Percentiles rank a stretch among this genome's conserved stretches.
Evolutionary conservation across 1,140 invertebrate species (phyloP).

Genomic region (Prorops nasuta): DNA sequence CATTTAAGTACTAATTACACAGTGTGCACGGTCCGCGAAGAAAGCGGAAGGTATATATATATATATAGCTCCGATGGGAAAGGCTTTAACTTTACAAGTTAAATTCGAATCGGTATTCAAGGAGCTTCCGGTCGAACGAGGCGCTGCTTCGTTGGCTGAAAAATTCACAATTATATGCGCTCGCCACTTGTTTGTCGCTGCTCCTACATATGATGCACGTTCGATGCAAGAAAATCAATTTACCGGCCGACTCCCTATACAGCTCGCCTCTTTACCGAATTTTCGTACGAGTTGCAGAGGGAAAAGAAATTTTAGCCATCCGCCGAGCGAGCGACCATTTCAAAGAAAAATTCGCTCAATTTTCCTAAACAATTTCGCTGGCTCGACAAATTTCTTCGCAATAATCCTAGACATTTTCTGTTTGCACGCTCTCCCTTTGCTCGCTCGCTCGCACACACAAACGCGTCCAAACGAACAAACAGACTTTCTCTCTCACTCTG

Average conservation of each 20-base stretch:
- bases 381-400: constrained; percentile 9
- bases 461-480: no score
- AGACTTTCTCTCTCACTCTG: no score
- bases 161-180: constrained; percentile 12
- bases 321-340: constrained; percentile 3
- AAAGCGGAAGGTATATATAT: no score
- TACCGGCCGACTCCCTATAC: constrained; percentile 2
- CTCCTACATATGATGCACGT: no score
- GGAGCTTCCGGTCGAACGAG: no score
- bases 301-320: background rate
- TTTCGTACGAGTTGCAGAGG: no score
- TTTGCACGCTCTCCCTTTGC: constrained; percentile 16
- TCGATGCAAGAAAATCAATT: constrained; percentile 22
- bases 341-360: constrained; percentile 7
- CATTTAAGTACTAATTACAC: no score
- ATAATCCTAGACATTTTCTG: background rate
- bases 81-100: background rate
- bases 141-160: no score
- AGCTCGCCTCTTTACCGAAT: constrained; percentile 3
- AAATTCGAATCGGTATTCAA: background rate
- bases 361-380: constrained; percentile 9
- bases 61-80: constrained; percentile 2
- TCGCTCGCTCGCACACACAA: no score
- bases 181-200: no score
- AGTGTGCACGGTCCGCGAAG: no score